Percentiles rank a stretch among this genome's conserved stretches.
Conservation (phyloP, 2,113 vertebrate genomes). For the Thomomys bottae region DNA sequence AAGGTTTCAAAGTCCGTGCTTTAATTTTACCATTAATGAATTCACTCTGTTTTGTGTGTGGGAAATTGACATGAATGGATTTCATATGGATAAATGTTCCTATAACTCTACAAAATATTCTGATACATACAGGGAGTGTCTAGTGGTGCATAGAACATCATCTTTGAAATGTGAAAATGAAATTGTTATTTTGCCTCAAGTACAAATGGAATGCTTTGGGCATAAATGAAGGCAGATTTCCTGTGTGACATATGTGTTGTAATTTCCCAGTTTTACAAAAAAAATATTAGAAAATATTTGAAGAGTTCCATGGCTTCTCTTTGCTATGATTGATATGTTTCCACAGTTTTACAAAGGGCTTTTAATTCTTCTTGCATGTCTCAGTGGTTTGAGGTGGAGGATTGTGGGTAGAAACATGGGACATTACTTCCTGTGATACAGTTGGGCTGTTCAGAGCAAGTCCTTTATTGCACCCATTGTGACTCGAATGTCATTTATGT, state of each 20-base stretch:
- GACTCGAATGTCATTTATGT: background rate
- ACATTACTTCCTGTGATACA: background rate
- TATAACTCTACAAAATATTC: background rate
- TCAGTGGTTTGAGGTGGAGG: rapidly evolving
- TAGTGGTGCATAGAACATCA: background rate
- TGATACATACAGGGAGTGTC: background rate
- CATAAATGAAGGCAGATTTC: background rate
- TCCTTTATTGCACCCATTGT: background rate
- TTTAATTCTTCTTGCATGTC: background rate
- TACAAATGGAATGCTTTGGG: background rate
- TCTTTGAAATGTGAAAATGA: background rate
- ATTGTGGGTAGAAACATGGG: background rate
- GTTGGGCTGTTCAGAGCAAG: background rate
- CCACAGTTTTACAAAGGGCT: background rate
- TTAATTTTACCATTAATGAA: background rate
- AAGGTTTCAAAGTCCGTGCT: background rate
- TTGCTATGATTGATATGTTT: background rate
- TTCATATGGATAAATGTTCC: background rate
- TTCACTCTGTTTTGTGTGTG: background rate
- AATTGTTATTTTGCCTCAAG: background rate
- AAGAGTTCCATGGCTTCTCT: background rate
- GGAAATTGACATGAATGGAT: background rate
- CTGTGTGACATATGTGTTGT: background rate
- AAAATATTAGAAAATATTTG: background rate
- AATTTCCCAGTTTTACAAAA: background rate